A percentile compares a stretch with the other conserved stretches of the same genome.
These are phyloP conservation scores for Conchocele bisecta DNA, from an alignment of 2,888 invertebrate species.

Conservation along the genomic window DNA sequence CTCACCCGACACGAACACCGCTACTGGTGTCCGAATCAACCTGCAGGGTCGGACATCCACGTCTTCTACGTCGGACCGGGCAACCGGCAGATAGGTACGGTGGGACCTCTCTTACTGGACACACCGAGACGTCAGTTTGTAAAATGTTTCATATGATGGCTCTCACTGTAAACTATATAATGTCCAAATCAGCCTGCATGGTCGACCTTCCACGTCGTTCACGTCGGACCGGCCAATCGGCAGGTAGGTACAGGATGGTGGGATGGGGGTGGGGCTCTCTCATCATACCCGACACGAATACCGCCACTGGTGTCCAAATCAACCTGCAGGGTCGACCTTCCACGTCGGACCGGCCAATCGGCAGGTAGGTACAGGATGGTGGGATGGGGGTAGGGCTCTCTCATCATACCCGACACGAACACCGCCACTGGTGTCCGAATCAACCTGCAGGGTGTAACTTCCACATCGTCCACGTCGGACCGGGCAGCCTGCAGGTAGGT, in stretches of 20 bases:
- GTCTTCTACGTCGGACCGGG: constrained; percentile 31
- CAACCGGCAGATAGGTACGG: constrained; percentile 36
- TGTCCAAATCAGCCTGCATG: constrained; percentile 47
- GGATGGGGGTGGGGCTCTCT: too few species aligned
- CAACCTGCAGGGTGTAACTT: constrained; percentile 56
- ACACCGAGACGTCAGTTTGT: too few species aligned
- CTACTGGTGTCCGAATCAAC: constrained; percentile 37
- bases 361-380: too few species aligned
- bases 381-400: too few species aligned
- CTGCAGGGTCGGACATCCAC: constrained; percentile 56
- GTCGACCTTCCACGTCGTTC: constrained; percentile 44
- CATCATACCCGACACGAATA: constrained; percentile 59
- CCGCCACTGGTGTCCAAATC: constrained; percentile 39
- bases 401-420: constrained; percentile 58
- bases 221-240: constrained; percentile 37
- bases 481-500: constrained; percentile 37
- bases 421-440: constrained; percentile 42
- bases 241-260: constrained; percentile 37
- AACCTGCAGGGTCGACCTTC: constrained; percentile 56
- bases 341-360: too few species aligned
- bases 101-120: too few species aligned
- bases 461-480: constrained; percentile 33
- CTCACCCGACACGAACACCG: constrained; percentile 58
- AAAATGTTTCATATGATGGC: too few species aligned
- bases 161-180: too few species aligned